Percentiles rank a stretch among this genome's conserved stretches.
phyloP scores from a whole-genome alignment of 1,140 invertebrate genomes.

The Drosophila ohnishii region DNA sequence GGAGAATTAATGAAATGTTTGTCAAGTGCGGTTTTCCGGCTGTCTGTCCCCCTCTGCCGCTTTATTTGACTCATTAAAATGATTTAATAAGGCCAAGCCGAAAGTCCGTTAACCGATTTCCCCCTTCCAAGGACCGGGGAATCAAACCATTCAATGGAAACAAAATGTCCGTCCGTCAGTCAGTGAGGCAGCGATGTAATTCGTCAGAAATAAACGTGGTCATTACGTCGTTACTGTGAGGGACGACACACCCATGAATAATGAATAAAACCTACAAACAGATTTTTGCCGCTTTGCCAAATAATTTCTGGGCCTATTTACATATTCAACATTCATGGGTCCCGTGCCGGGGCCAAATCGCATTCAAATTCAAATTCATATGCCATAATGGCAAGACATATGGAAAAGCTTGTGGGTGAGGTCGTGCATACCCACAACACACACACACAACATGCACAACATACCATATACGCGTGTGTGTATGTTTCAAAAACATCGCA shows the following conservation, averaged over 20 bases:
- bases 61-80: conserved; percentile 76
- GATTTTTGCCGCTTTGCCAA: conserved; percentile 56
- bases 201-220: conserved; percentile 58
- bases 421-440: conserved; percentile 21
- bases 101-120: conserved; percentile 40
- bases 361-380: conserved; percentile 64
- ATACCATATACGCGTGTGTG: neutral
- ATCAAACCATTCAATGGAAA: conserved; percentile 9
- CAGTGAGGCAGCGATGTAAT: conserved; percentile 36
- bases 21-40: conserved; percentile 54
- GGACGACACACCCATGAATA: conserved; percentile 51
- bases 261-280: conserved; percentile 63
- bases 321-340: conserved; percentile 58
- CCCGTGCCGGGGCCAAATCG: conserved; percentile 18
- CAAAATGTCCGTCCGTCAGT: neutral
- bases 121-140: neutral
- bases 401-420: conserved; percentile 54
- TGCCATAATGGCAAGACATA: conserved; percentile 57
- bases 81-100: conserved; percentile 63
- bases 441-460: neutral
- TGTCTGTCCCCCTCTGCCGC: conserved; percentile 24
- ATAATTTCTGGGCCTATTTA: conserved; percentile 60
- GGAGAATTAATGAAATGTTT: conserved; percentile 67
- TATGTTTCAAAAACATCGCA: conserved; percentile 49
- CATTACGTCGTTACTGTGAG: conserved; percentile 46